Conservation (phyloP, 2,888 invertebrate species). For the Andricus curvator region DNA sequence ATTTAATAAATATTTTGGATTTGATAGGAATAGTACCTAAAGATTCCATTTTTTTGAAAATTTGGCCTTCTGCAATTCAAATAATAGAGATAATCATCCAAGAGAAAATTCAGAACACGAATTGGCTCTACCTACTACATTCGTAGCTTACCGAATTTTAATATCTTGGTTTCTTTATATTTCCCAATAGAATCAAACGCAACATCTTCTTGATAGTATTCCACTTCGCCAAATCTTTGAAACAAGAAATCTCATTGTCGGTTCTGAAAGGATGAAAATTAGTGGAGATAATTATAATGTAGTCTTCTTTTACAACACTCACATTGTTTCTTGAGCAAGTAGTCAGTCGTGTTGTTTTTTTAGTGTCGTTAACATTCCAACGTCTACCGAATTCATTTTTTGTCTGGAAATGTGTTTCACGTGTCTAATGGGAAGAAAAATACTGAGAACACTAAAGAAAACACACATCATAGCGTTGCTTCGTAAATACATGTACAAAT, state of each 20-base stretch:
- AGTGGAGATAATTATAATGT: constrained; percentile 14
- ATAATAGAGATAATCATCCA: background rate
- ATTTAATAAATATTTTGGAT: no score
- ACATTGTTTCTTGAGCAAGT: background rate
- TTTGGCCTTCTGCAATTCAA: background rate
- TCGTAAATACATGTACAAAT: no score
- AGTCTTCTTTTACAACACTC: background rate
- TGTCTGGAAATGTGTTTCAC: no score
- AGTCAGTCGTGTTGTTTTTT: background rate
- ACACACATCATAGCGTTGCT: no score
- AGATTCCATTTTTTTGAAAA: background rate
- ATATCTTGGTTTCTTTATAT: background rate
- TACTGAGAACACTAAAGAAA: no score
- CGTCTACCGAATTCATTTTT: no score
- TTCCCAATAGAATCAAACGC: background rate
- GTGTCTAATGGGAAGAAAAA: no score
- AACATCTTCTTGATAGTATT: constrained; percentile 9
- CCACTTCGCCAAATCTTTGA: constrained; percentile 17
- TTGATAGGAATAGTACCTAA: no score
- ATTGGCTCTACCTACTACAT: background rate
- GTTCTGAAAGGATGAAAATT: constrained; percentile 6
- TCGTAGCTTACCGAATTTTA: constrained; percentile 10
- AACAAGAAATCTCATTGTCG: constrained; percentile 12
- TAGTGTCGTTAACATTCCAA: background rate
- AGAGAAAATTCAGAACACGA: background rate